phyloP scores from a whole-genome alignment of 2,113 vertebrate genomes.

The Hyperopisus bebe region DNA sequence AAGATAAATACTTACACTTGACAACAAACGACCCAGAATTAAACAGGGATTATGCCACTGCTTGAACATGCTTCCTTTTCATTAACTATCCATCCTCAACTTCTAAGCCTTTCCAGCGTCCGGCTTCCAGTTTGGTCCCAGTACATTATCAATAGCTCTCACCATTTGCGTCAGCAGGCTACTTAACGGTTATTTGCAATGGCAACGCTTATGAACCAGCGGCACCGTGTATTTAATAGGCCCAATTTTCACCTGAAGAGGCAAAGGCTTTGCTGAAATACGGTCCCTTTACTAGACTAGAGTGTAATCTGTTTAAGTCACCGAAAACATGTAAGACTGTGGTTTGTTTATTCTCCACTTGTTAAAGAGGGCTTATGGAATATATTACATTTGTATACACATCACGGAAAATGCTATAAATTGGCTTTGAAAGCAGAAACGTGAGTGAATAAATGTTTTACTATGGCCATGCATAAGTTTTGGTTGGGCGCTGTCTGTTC shows the following conservation, averaged over 20 bases:
- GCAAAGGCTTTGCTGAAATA: background rate
- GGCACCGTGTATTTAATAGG: background rate
- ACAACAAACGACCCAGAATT: background rate
- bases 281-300: background rate
- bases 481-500: background rate
- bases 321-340: conserved; percentile 26
- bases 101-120: background rate
- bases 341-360: conserved; percentile 28
- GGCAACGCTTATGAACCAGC: background rate
- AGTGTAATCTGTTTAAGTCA: conserved; percentile 16
- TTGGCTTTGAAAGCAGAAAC: conserved; percentile 16
- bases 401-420: conserved; percentile 24
- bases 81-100: background rate
- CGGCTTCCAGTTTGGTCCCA: background rate
- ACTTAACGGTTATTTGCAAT: background rate
- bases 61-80: background rate
- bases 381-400: conserved; percentile 29
- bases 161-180: background rate
- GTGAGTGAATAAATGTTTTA: conserved; percentile 23
- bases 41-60: background rate
- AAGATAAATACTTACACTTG: background rate
- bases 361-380: conserved; percentile 7
- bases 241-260: background rate
- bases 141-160: background rate
- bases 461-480: conserved; percentile 16